phyloP scores from a whole-genome alignment of 2,113 vertebrate species.

The Antechinus stuartii region DNA sequence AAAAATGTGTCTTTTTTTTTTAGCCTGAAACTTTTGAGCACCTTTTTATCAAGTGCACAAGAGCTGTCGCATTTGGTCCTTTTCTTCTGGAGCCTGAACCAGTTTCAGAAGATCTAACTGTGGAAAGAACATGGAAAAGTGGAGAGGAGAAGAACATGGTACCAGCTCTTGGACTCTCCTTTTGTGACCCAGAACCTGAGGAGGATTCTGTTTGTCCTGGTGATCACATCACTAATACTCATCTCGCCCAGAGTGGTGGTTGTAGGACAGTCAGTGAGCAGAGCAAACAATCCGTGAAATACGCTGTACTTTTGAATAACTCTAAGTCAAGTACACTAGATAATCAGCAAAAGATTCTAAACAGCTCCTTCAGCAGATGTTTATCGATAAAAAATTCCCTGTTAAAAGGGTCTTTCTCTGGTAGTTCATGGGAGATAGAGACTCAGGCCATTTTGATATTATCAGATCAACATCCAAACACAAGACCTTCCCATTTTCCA shows the following conservation, averaged over 20 bases:
- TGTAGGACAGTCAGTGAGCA: not conserved
- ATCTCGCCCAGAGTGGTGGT: constrained; percentile 58
- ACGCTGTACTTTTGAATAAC: constrained; percentile 84
- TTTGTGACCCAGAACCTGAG: constrained; percentile 69
- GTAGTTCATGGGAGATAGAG: constrained; percentile 86
- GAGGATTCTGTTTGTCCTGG: constrained; percentile 74
- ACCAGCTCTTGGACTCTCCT: not conserved
- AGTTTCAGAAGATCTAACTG: constrained; percentile 89
- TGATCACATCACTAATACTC: constrained; percentile 66
- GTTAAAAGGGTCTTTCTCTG: constrained; percentile 80
- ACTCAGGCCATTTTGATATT: constrained; percentile 70
- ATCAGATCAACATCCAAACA: constrained; percentile 72
- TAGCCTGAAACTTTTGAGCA: constrained; percentile 92
- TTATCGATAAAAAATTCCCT: constrained; percentile 82
- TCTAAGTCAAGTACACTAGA: constrained; percentile 66
- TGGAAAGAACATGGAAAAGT: constrained; percentile 79
- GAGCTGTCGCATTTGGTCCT: constrained; percentile 86
- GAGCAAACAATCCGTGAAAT: constrained; percentile 86
- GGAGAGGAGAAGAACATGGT: constrained; percentile 65
- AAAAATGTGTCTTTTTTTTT: constrained; percentile 81
- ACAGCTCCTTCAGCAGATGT: constrained; percentile 83
- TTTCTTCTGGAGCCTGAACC: constrained; percentile 90
- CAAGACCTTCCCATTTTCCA: constrained; percentile 80
- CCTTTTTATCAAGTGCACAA: constrained; percentile 87
- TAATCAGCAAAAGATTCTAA: constrained; percentile 67